phyloP scores from a whole-genome alignment of 2,888 invertebrate genomes.

The Drosophila acutilabella region DNA sequence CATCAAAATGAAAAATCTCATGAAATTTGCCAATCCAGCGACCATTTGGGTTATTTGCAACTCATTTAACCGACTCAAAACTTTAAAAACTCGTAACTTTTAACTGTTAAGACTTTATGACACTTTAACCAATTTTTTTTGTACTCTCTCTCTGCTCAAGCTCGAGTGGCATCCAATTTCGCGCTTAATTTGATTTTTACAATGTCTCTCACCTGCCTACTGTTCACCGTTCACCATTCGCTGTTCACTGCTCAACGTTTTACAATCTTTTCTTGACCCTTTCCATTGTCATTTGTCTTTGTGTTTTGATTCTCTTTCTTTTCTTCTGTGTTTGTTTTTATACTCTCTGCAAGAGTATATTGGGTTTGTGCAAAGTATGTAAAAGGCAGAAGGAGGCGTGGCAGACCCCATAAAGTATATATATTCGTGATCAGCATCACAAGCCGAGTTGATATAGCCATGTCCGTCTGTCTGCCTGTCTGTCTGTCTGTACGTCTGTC shows the following conservation, averaged over 20 bases:
- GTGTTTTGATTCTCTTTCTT: conserved; percentile 8
- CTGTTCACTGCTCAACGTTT: conserved; percentile 2
- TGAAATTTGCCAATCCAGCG: conserved; percentile 80
- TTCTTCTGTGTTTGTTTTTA: neutral
- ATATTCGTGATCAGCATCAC: too few relatives aligned
- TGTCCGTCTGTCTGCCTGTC: too few relatives aligned
- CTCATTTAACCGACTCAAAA: conserved; percentile 60
- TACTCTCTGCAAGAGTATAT: too few relatives aligned
- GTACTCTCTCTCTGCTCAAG: conserved; percentile 45
- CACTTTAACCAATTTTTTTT: conserved; percentile 62
- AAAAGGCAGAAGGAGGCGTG: too few relatives aligned
- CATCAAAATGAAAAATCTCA: conserved; percentile 83
- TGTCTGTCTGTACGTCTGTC: too few relatives aligned
- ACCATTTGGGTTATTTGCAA: conserved; percentile 74
- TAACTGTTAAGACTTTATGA: conserved; percentile 70
- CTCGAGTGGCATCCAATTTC: conserved; percentile 58
- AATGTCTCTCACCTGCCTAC: conserved; percentile 47
- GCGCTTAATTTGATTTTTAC: conserved; percentile 70
- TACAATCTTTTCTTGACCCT: conserved; percentile 16
- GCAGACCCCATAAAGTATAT: too few relatives aligned
- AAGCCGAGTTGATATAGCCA: too few relatives aligned
- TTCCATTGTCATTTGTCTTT: conserved; percentile 13
- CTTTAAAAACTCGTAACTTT: neutral
- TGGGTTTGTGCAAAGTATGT: too few relatives aligned
- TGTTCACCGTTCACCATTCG: conserved; percentile 5